phyloP scores from a whole-genome alignment of 2,113 vertebrate species.

The Cygnus buccinator region DNA sequence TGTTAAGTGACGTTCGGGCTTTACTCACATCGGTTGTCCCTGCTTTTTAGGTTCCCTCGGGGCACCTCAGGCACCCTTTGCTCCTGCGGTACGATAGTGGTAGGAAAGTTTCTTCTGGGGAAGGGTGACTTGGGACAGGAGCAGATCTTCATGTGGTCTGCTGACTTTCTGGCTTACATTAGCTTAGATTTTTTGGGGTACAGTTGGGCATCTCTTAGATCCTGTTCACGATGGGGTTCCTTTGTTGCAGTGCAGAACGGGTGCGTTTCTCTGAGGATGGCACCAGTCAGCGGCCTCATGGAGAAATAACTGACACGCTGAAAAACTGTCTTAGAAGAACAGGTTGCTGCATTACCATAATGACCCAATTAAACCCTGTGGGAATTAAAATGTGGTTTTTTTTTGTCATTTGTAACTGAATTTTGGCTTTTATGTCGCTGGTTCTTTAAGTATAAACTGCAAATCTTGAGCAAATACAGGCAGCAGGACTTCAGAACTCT shows the following conservation, averaged over 20 bases:
- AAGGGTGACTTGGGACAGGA: background rate
- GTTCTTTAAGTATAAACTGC: background rate
- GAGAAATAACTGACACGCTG: background rate
- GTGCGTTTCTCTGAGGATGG: background rate
- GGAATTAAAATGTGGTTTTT: background rate
- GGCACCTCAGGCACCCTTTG: background rate
- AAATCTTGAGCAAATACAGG: background rate
- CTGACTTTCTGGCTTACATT: too few relatives aligned
- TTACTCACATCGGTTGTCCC: too few relatives aligned
- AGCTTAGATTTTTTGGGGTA: too few relatives aligned
- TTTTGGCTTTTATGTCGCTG: background rate
- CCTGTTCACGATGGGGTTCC: background rate
- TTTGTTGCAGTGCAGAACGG: too few relatives aligned
- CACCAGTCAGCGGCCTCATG: too few relatives aligned
- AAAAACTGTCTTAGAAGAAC: background rate
- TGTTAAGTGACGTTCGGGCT: background rate
- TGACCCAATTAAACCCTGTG: background rate
- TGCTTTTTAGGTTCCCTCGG: background rate
- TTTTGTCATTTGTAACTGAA: background rate
- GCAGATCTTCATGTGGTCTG: too few relatives aligned
- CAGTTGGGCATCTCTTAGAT: too few relatives aligned
- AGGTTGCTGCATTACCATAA: background rate
- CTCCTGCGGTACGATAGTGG: too few relatives aligned
- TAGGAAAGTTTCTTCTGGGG: background rate
- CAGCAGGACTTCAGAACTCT: background rate